phyloP scores from a whole-genome alignment of 2,797 vertebrate genomes.

The Argya squamiceps region DNA sequence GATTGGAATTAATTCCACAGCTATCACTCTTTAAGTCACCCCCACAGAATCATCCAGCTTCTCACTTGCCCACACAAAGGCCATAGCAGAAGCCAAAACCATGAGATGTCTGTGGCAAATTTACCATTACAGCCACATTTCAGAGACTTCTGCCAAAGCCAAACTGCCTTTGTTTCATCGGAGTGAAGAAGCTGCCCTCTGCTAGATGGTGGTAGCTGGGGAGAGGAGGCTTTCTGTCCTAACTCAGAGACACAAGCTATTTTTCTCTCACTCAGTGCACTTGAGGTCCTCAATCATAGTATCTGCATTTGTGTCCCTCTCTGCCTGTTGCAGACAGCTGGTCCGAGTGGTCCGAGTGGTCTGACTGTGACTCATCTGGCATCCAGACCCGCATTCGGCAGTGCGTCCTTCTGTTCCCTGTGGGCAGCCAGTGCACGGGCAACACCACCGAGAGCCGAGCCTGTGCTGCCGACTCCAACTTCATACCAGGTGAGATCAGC shows the following conservation, averaged over 20 bases:
- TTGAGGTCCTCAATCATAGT: background rate
- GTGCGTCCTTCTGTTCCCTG: conserved; percentile 89
- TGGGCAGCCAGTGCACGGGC: conserved; percentile 90
- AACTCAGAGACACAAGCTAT: background rate
- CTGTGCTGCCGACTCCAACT: conserved; percentile 88
- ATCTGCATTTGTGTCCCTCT: background rate
- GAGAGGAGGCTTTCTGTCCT: background rate
- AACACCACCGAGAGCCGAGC: conserved; percentile 87
- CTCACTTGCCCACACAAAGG: background rate
- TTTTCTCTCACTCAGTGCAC: background rate
- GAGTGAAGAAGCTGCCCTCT: background rate
- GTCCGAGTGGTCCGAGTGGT: conserved; percentile 95
- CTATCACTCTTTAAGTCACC: background rate
- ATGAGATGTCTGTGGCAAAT: background rate
- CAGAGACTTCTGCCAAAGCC: background rate
- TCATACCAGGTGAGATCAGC: conserved; percentile 87
- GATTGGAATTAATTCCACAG: background rate
- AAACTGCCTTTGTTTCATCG: accelerated
- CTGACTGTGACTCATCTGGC: conserved; percentile 84
- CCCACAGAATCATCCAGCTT: accelerated
- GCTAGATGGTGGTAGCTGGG: background rate
- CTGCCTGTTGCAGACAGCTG: conserved; percentile 86
- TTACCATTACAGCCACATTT: background rate
- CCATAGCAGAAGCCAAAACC: background rate
- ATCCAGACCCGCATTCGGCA: conserved; percentile 86